Evolutionary conservation across 2,113 vertebrate species (phyloP).

Genomic region (Eonycteris spelaea): DNA sequence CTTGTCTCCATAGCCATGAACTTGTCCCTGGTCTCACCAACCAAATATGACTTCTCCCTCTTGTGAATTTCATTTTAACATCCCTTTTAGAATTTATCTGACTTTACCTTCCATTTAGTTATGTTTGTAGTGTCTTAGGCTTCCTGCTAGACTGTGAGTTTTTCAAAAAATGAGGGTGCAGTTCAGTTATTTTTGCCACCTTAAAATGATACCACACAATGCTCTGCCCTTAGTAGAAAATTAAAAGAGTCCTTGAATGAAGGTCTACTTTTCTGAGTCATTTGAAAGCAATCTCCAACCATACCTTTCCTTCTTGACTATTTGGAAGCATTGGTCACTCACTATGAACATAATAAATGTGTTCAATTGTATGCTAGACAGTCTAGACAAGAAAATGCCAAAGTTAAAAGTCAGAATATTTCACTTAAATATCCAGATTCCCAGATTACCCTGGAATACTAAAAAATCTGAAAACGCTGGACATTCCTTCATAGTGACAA

Average conservation of each 20-base stretch:
- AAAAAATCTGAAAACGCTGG: neutral
- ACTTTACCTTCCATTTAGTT: neutral
- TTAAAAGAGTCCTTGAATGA: neutral
- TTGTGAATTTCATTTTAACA: neutral
- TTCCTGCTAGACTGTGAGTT: neutral
- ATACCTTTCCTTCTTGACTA: neutral
- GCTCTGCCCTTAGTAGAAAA: neutral
- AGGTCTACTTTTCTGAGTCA: neutral
- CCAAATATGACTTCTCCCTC: neutral
- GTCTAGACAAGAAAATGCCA: neutral
- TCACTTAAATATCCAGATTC: neutral
- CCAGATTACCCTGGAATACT: neutral
- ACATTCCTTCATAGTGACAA: neutral
- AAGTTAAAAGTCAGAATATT: constrained; percentile 15
- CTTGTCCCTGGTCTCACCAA: neutral
- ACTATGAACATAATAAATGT: neutral
- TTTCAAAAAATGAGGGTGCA: neutral
- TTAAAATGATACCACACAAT: neutral
- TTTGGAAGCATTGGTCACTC: neutral
- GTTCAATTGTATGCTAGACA: neutral
- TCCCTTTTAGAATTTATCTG: neutral
- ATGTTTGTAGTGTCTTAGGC: neutral
- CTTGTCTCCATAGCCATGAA: neutral
- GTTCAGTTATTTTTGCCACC: neutral
- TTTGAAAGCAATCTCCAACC: neutral